These are phyloP conservation scores for Siniperca scherzeri DNA, from an alignment of 2,797 vertebrate species.

Conservation along the genomic window DNA sequence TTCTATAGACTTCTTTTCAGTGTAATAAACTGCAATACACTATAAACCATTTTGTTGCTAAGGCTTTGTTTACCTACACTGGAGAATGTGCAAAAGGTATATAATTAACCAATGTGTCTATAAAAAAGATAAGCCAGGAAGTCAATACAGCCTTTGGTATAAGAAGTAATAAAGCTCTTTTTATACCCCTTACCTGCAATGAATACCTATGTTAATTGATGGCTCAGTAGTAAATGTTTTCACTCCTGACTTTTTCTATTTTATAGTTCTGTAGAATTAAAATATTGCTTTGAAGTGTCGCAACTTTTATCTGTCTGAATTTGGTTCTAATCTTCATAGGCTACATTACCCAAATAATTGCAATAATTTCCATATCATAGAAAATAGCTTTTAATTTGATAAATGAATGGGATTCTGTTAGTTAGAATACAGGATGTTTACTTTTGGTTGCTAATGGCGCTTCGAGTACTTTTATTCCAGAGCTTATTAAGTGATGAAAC, in stretches of 20 bases:
- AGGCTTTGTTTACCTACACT: not conserved
- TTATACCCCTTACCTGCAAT: not conserved
- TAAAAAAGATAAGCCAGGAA: slow-evolving; percentile 6
- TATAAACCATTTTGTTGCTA: not conserved
- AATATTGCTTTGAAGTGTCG: not conserved
- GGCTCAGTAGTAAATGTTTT: not conserved
- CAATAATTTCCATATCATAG: not conserved
- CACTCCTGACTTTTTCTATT: not conserved
- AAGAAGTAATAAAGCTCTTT: not conserved
- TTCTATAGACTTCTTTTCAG: not conserved
- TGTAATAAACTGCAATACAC: not conserved
- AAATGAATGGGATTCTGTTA: not conserved
- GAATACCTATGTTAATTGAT: too few species aligned
- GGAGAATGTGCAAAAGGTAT: not conserved
- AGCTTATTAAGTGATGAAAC: not conserved
- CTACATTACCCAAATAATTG: not conserved
- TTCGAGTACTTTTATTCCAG: not conserved
- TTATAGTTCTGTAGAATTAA: not conserved
- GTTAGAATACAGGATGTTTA: not conserved
- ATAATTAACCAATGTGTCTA: not conserved
- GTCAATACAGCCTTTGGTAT: slow-evolving; percentile 15
- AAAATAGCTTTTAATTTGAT: not conserved
- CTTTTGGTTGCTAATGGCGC: not conserved
- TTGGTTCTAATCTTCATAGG: not conserved
- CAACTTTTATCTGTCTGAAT: not conserved